These are phyloP conservation scores for Caenorhabditis tropicalis DNA, from an alignment of 1,140 invertebrate genomes.

Conservation along the genomic window DNA sequence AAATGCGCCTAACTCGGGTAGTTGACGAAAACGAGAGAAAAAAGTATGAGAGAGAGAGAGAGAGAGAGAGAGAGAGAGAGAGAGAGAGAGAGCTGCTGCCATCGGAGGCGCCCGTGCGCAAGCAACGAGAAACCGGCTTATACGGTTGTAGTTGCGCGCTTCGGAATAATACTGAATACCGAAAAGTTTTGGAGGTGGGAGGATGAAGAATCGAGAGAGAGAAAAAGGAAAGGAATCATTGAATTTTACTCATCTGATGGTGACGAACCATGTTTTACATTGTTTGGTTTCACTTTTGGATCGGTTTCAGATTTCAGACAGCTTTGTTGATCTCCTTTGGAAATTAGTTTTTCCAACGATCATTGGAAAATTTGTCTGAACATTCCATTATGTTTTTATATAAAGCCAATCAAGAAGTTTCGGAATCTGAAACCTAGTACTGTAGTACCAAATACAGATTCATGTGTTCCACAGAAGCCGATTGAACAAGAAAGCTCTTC, in stretches of 20 bases:
- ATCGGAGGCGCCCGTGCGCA: slow-evolving; percentile 20
- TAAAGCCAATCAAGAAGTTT: too few species aligned
- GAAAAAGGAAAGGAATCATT: not conserved
- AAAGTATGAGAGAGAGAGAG: not conserved
- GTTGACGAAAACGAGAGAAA: not conserved
- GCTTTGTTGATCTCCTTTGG: too few species aligned
- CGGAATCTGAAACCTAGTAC: too few species aligned
- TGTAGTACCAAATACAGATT: too few species aligned
- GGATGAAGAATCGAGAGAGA: not conserved
- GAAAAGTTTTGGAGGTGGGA: not conserved
- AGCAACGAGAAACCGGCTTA: slow-evolving; percentile 41
- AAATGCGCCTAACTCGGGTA: slow-evolving; percentile 44
- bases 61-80: slow-evolving; percentile 31
- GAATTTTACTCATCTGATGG: not conserved
- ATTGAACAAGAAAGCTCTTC: too few species aligned
- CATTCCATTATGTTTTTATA: too few species aligned
- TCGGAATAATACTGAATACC: slow-evolving; percentile 33
- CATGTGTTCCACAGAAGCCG: too few species aligned
- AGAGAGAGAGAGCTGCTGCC: slow-evolving; percentile 5
- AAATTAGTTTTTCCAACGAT: too few species aligned
- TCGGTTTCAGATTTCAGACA: too few species aligned
- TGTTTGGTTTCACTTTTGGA: too few species aligned
- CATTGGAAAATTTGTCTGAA: too few species aligned
- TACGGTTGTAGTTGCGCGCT: slow-evolving; percentile 19
- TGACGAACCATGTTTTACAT: not conserved